Conservation (phyloP, 2,113 vertebrate species). For the Madoqua kirkii region DNA sequence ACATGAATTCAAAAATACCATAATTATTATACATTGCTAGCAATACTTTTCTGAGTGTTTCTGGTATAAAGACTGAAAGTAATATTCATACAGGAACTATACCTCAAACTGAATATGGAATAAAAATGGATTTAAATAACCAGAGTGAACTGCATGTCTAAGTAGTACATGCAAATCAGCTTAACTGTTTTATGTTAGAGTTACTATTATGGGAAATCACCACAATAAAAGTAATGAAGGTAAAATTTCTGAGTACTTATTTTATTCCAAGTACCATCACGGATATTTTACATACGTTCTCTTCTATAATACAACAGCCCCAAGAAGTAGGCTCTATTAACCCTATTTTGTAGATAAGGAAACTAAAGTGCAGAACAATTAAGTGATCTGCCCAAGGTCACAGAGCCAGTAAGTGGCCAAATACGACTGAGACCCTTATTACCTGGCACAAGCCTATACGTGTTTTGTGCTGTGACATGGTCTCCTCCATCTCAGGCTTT, state of each 20-base stretch:
- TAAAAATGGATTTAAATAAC: conserved; percentile 51
- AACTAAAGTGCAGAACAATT: neutral
- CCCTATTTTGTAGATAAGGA: neutral
- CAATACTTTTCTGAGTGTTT: conserved; percentile 58
- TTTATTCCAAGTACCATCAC: conserved; percentile 13
- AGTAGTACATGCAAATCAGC: conserved; percentile 42
- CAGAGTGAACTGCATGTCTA: conserved; percentile 4
- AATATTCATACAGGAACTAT: conserved; percentile 48
- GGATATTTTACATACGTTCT: conserved; percentile 7
- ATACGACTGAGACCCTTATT: neutral
- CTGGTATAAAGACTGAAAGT: conserved; percentile 46
- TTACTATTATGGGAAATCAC: conserved; percentile 35
- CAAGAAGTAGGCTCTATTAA: neutral
- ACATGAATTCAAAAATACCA: conserved; percentile 45
- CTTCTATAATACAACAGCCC: neutral
- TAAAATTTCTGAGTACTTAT: conserved; percentile 28
- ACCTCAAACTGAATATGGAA: conserved; percentile 57
- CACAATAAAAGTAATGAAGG: conserved; percentile 50
- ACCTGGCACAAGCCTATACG: neutral
- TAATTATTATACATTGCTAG: conserved; percentile 40
- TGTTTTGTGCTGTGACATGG: neutral
- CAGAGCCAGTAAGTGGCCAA: neutral
- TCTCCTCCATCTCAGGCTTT: neutral
- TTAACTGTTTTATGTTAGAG: conserved; percentile 54
- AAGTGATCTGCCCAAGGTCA: neutral